Conservation (phyloP, 1,140 invertebrate genomes). For the Drosophila sp. region DNA sequence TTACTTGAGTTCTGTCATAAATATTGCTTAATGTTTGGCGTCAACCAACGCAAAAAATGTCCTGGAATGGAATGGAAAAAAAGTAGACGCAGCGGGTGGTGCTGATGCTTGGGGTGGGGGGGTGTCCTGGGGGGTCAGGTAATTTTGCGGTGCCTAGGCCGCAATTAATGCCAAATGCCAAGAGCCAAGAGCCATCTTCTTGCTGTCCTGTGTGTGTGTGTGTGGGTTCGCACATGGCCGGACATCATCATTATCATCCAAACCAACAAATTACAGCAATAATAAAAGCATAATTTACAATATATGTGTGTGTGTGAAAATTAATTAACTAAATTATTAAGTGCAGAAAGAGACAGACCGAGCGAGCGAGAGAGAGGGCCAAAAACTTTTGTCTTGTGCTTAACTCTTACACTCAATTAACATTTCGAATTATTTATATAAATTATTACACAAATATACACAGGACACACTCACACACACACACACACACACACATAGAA, state of each 20-base stretch:
- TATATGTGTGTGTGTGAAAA: conserved; percentile 59
- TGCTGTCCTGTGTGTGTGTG: not conserved
- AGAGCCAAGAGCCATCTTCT: not conserved
- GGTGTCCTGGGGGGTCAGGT: conserved; percentile 39
- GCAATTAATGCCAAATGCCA: conserved; percentile 71
- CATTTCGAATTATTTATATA: conserved; percentile 78
- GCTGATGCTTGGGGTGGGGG: not conserved
- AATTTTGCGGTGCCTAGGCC: conserved; percentile 68
- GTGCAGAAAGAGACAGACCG: conserved; percentile 47
- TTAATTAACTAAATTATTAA: conserved; percentile 80
- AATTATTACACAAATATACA: conserved; percentile 52
- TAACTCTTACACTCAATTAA: conserved; percentile 79
- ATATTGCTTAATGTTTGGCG: conserved; percentile 74
- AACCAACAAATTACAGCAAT: conserved; percentile 71
- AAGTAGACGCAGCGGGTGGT: not conserved
- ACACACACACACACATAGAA: conserved; percentile 16
- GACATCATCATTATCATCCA: conserved; percentile 70
- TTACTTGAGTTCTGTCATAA: conserved; percentile 55
- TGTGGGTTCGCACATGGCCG: conserved; percentile 53
- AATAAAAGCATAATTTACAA: conserved; percentile 80
- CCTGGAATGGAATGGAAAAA: not conserved
- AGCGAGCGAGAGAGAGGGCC: conserved; percentile 10
- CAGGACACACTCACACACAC: conserved; percentile 21
- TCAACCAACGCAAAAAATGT: conserved; percentile 17
- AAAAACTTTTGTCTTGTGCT: conserved; percentile 55